These are phyloP conservation scores for Crotalus viridis DNA, from an alignment of 2,113 vertebrate genomes.

Conservation along the genomic window DNA sequence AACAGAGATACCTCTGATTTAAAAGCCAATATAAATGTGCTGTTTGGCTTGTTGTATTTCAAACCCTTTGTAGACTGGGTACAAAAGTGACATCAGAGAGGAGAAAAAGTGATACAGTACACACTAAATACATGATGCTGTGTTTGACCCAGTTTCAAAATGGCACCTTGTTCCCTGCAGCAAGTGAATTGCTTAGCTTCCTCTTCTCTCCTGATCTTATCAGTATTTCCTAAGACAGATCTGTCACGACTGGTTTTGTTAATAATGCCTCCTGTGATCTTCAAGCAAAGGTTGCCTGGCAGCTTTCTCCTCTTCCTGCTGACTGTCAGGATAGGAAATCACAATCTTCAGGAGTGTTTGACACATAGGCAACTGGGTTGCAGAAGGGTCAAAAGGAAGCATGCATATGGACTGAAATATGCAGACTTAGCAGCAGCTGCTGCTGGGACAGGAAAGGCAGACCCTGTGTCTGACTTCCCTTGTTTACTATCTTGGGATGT, in stretches of 20 bases:
- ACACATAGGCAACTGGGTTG: conserved; percentile 71
- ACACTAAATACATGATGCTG: conserved; percentile 29
- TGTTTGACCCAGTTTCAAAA: conserved; percentile 52
- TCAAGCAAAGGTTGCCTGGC: conserved; percentile 78
- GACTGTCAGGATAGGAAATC: conserved; percentile 77
- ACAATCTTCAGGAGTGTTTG: conserved; percentile 65
- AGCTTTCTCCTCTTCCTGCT: conserved; percentile 79
- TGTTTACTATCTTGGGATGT: conserved; percentile 57
- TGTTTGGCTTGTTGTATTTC: not conserved
- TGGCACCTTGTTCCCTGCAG: conserved; percentile 32
- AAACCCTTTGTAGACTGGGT: not conserved
- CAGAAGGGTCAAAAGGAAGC: conserved; percentile 74
- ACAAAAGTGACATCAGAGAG: not conserved
- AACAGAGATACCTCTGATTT: not conserved
- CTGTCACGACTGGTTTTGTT: conserved; percentile 66
- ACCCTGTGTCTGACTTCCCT: conserved; percentile 55
- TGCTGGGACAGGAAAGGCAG: conserved; percentile 66
- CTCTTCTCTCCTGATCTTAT: conserved; percentile 67
- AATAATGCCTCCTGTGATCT: conserved; percentile 61
- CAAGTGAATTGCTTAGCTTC: conserved; percentile 54
- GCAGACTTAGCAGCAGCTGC: conserved; percentile 65
- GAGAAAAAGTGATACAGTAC: conserved; percentile 38
- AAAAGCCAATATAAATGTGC: not conserved
- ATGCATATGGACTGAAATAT: conserved; percentile 68
- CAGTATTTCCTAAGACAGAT: conserved; percentile 69